phyloP scores from a whole-genome alignment of 1,140 invertebrate species.

The Colletes gigas region DNA sequence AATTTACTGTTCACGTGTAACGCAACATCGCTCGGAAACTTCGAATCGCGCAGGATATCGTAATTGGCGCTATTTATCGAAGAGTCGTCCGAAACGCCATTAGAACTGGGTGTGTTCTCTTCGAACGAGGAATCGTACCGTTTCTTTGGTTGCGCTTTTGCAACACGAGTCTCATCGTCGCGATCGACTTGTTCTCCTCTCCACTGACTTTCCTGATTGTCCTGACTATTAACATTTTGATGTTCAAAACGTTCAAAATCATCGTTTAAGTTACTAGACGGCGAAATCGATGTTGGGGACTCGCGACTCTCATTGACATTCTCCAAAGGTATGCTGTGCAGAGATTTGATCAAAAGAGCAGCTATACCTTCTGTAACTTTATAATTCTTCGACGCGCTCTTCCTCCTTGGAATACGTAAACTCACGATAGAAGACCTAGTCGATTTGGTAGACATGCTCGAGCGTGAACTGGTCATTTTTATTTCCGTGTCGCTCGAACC shows the following conservation, averaged over 20 bases:
- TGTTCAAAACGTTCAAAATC: not conserved
- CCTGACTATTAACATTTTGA: not conserved
- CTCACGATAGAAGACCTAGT: slow-evolving; percentile 55
- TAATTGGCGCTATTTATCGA: slow-evolving; percentile 76
- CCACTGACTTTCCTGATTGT: not conserved
- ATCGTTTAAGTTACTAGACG: not conserved
- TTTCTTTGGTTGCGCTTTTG: slow-evolving; percentile 37
- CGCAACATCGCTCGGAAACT: slow-evolving; percentile 55
- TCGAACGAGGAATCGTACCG: slow-evolving; percentile 70
- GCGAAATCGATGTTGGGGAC: slow-evolving; percentile 70
- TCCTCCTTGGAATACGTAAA: slow-evolving; percentile 57
- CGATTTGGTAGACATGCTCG: slow-evolving; percentile 38
- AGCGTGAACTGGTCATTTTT: not conserved
- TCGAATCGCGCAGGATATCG: slow-evolving; percentile 71
- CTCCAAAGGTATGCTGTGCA: slow-evolving; percentile 82
- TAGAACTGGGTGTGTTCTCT: slow-evolving; percentile 63
- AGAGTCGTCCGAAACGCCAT: slow-evolving; percentile 68
- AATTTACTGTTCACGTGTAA: not conserved
- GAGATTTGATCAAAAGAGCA: slow-evolving; percentile 84
- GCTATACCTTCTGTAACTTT: slow-evolving; percentile 84
- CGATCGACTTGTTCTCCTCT: not conserved
- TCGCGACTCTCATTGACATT: slow-evolving; percentile 83
- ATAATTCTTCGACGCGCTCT: slow-evolving; percentile 81
- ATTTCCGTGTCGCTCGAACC: not conserved
- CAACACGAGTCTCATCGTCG: not conserved